Base-by-base conservation (phyloP, 2,797 vertebrate genomes). In the Sternotherus odoratus region DNA sequence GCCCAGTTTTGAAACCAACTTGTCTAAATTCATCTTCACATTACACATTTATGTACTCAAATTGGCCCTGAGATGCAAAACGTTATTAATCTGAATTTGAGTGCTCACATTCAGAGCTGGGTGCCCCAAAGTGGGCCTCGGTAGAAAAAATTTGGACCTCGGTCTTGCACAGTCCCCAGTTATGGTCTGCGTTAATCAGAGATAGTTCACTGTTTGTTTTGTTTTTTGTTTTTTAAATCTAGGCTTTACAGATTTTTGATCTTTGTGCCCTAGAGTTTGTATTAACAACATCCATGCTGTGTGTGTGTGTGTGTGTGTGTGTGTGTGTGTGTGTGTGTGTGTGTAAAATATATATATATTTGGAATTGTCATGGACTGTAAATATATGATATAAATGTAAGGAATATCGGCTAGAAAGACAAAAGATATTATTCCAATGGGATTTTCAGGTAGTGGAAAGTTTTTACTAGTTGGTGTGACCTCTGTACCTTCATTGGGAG, bases 401-500 rank as follows among this genome's bases (percentile, higher is more conserved):
- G 2, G 9, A 30, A 51, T 5, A 30, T 72, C 66, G 28, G 19
- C 50, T 83, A 36, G 6, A 16, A 30, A 6, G 39, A 21, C 12
- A 28, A 24, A 8, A 26, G 49, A 39, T 49, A 21, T 15, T 17
- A 2, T 4, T 24, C 21, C 54, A 43, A 19, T 24, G 56, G 57
- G 48, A 36, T 39, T 51, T 12, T 54, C 26, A 60, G 57, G 56
- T 91, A 57, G 30, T 33, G 19, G 57, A 50, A 74, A 77, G 33
- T 50, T 93, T 56, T 36, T 77, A 72, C 50, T 77, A 88, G 82
- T 28, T 8, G 49, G n/a, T 36, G 24, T 69, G 19, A 78, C 24
- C 81, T 26, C 82, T 77, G 78, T 86, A 56, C 86, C 69, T 79
- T 74, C 57, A 12, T 88, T 86, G 81, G 88, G 69, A 94, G 91